Conservation (phyloP, 2,797 vertebrate species). For the Coendou prehensilis region DNA sequence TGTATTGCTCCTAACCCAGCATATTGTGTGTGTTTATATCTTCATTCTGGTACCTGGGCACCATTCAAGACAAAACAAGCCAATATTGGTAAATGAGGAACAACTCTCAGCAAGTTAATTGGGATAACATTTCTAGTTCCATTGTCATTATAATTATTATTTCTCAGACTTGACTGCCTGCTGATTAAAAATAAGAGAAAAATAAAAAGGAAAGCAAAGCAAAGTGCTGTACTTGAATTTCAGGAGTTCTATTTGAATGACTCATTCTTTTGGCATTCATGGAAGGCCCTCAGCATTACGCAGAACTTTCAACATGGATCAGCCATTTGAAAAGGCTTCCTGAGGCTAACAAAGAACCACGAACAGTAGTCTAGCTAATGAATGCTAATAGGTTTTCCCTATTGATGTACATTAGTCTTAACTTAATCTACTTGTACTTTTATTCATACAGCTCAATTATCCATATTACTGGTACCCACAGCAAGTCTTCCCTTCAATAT, state of each 20-base stretch:
- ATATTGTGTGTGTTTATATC: not conserved
- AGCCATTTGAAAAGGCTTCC: constrained; percentile 65
- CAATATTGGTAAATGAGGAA: constrained; percentile 70
- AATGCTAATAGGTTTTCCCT: constrained; percentile 60
- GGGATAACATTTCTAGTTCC: constrained; percentile 62
- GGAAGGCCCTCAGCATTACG: constrained; percentile 39
- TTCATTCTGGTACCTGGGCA: not conserved
- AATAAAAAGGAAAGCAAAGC: not conserved
- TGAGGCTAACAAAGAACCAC: constrained; percentile 62
- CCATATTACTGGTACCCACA: constrained; percentile 61
- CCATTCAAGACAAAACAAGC: constrained; percentile 64
- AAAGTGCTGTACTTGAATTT: constrained; percentile 67
- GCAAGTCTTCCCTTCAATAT: constrained; percentile 58
- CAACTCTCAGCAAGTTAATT: constrained; percentile 74
- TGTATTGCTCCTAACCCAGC: constrained; percentile 54
- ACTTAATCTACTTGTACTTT: constrained; percentile 60
- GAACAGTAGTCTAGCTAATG: constrained; percentile 64
- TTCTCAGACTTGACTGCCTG: constrained; percentile 58
- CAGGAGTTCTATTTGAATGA: constrained; percentile 68
- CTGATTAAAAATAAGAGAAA: not conserved
- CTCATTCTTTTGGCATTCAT: constrained; percentile 65
- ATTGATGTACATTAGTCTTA: constrained; percentile 57
- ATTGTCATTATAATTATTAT: constrained; percentile 71
- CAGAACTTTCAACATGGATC: constrained; percentile 55
- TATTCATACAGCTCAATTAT: constrained; percentile 74